Conservation (phyloP, 2,888 invertebrate genomes). For the Theodoxus fluviatilis region DNA sequence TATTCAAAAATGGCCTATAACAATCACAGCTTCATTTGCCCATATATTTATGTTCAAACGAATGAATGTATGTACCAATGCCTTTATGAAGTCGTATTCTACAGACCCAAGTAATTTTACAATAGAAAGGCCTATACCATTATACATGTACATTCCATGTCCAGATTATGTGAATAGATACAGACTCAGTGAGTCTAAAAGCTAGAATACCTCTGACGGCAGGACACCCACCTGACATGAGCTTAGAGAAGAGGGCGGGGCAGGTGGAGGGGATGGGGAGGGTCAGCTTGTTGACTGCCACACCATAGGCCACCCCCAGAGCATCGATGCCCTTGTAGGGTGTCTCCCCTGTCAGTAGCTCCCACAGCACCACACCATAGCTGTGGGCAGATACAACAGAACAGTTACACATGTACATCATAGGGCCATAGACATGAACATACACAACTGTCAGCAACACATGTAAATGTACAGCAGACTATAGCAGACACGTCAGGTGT, state of each 20-base stretch:
- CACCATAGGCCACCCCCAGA: conserved; percentile 93
- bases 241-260: conserved; percentile 86
- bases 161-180: neutral
- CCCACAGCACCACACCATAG: conserved; percentile 95
- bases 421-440: too few species aligned
- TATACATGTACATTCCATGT: neutral
- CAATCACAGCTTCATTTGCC: too few species aligned
- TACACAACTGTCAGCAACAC: too few species aligned
- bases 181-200: too few species aligned
- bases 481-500: too few species aligned
- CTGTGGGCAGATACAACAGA: too few species aligned
- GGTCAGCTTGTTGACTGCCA: conserved; percentile 93
- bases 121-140: neutral
- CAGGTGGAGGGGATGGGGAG: conserved; percentile 95
- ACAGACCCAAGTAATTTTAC: neutral
- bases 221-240: conserved; percentile 85
- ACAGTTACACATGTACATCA: too few species aligned
- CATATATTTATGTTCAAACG: neutral
- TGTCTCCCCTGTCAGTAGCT: conserved; percentile 92
- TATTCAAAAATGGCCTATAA: too few species aligned
- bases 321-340: conserved; percentile 97
- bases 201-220: too few species aligned
- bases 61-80: neutral
- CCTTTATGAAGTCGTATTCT: neutral
- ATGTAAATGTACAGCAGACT: too few species aligned